Evolutionary conservation across 2,888 invertebrate genomes (phyloP).

Genomic region (Nemurella pictetii): DNA sequence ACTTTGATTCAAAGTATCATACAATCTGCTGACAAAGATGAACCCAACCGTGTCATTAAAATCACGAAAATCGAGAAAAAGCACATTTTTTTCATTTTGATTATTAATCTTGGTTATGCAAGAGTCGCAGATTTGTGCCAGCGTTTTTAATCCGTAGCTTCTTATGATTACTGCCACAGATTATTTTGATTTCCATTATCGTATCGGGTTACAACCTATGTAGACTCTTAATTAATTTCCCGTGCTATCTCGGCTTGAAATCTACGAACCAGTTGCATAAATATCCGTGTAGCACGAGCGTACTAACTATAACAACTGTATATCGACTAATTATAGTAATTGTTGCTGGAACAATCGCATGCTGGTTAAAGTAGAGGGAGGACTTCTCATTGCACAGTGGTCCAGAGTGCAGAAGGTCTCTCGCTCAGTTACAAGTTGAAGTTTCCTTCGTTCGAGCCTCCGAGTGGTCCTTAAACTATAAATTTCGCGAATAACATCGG

Average conservation of each 20-base stretch:
- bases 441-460: background rate
- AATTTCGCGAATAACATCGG: background rate
- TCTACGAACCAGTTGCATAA: background rate
- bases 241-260: background rate
- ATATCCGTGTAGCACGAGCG: background rate
- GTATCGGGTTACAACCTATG: too few species aligned
- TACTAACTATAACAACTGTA: background rate
- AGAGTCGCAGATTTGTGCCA: too few species aligned
- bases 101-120: too few species aligned
- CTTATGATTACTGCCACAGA: too few species aligned
- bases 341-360: background rate
- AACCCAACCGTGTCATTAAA: too few species aligned
- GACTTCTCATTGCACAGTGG: background rate
- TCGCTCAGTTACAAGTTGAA: background rate
- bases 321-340: background rate
- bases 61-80: too few species aligned
- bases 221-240: background rate
- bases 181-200: too few species aligned
- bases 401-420: background rate
- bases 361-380: background rate
- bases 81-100: too few species aligned
- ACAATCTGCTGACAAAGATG: too few species aligned
- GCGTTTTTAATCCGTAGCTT: too few species aligned
- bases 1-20: too few species aligned
- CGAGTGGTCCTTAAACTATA: background rate